Conservation (phyloP, 2,797 vertebrate genomes). For the Passerculus sandwichensis region DNA sequence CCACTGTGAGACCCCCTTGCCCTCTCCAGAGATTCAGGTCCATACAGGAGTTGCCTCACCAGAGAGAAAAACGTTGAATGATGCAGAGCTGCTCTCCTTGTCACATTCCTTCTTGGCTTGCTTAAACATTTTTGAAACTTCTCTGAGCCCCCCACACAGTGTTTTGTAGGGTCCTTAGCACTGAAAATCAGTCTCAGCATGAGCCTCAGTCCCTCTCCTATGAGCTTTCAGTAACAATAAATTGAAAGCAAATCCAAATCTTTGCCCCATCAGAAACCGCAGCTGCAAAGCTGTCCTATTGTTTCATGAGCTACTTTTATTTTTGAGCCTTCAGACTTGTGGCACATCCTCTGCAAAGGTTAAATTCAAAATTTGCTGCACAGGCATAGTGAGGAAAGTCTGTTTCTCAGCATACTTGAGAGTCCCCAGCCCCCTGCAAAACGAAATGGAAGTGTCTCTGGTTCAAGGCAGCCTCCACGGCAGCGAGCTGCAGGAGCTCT, state of each 20-base stretch:
- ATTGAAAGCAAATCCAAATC: neutral
- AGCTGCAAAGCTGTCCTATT: neutral
- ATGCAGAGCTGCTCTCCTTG: neutral
- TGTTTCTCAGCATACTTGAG: neutral
- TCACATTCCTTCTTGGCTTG: neutral
- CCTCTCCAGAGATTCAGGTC: neutral
- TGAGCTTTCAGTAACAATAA: neutral
- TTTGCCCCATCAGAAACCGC: neutral
- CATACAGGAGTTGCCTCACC: neutral
- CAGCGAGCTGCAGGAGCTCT: constrained; percentile 48
- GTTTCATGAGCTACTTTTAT: neutral
- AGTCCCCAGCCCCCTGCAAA: neutral
- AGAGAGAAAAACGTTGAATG: neutral
- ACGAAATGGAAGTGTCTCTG: constrained; percentile 29
- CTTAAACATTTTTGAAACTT: neutral
- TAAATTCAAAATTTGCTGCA: neutral
- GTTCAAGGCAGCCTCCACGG: constrained; percentile 49
- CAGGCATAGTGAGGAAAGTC: neutral
- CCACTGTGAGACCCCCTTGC: neutral
- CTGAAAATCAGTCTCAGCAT: neutral
- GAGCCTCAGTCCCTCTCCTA: neutral
- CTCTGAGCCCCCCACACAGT: neutral
- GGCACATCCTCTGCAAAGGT: neutral
- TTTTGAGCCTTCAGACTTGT: neutral
- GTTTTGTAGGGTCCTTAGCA: neutral